Evolutionary conservation across 2,888 invertebrate genomes (phyloP), one percentile per base, ranked within the genome.

Genomic region (Cosmia pyralina): DNA sequence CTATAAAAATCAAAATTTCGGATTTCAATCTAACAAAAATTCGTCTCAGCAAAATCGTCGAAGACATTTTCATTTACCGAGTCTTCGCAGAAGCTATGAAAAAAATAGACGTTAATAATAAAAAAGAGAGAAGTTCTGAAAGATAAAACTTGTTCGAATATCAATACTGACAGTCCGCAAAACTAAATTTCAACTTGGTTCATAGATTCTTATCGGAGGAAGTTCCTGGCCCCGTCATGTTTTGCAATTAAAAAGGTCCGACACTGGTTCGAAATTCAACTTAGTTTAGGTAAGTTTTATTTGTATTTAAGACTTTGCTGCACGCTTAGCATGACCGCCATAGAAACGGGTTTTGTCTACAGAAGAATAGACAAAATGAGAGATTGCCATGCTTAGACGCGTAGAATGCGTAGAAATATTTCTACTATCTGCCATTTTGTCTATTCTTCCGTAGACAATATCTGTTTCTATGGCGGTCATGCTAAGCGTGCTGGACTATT

Each of bases 121-220:
- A 87, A 83, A n/a, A 87, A 81, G 68, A 69, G 63, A 53, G 70
- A 80, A 81, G 69, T 76, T 72, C 64, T 84, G 71, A 81, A 81
- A 88, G 90, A 91, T 91, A 91, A 90, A 91, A 90, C 83, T 92
- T 86, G 48, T 79, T 81, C 82, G 77, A 90, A 89, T 90, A 90
- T 89, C 88, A 89, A 90, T 90, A 85, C 85, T 87, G 87, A 84
- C 79, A 87, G 88, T 84, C 80, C 80, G 77, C 76, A 53, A 76
- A 86, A 88, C 87, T 88, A 88, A 90, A 90, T 89, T 91, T 88
- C 84, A 86, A 88, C 87, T 88, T 81, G 78, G 85, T 84, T 82
- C 86, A 72, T 75, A 85, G 90, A 90, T 88, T 88, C 84, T 87
- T 90, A 91, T 92, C 92, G 80, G 74, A 60, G 67, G 81, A 90